phyloP scores from a whole-genome alignment of 2,888 invertebrate genomes.

The Lamproptera curius region DNA sequence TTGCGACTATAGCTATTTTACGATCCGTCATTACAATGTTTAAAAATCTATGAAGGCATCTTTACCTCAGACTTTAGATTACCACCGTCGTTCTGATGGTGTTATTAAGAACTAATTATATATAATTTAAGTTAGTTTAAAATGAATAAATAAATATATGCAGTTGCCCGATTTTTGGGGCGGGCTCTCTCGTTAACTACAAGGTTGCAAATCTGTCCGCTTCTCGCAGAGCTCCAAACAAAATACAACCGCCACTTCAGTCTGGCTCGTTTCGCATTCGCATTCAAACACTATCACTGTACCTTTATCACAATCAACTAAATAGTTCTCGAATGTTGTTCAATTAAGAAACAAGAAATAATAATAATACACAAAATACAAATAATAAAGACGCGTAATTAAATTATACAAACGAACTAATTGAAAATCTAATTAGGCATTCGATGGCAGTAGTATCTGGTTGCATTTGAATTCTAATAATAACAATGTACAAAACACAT shows the following conservation, averaged over 20 bases:
- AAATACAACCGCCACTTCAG: too few relatives aligned
- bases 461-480: slow-evolving; percentile 63
- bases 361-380: not conserved
- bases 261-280: slow-evolving; percentile 19
- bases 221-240: not conserved
- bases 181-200: slow-evolving; percentile 35
- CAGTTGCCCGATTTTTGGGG: slow-evolving; percentile 61
- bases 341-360: slow-evolving; percentile 37
- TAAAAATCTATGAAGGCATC: slow-evolving; percentile 78
- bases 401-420: slow-evolving; percentile 53
- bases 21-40: slow-evolving; percentile 61
- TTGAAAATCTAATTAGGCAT: slow-evolving; percentile 73
- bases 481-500: slow-evolving; percentile 67
- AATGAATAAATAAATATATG: slow-evolving; percentile 67
- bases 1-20: slow-evolving; percentile 61
- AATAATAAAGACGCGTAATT: slow-evolving; percentile 34
- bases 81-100: slow-evolving; percentile 70
- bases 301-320: slow-evolving; percentile 71
- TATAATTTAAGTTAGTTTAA: slow-evolving; percentile 65
- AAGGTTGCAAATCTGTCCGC: slow-evolving; percentile 25
- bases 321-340: slow-evolving; percentile 65
- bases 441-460: slow-evolving; percentile 77
- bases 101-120: slow-evolving; percentile 65
- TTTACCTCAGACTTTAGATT: slow-evolving; percentile 78
- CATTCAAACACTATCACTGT: slow-evolving; percentile 54